Evolutionary conservation across 1,140 invertebrate species (phyloP), one percentile per base, ranked within the genome.

Genomic region (Caenorhabditis inopinata): DNA sequence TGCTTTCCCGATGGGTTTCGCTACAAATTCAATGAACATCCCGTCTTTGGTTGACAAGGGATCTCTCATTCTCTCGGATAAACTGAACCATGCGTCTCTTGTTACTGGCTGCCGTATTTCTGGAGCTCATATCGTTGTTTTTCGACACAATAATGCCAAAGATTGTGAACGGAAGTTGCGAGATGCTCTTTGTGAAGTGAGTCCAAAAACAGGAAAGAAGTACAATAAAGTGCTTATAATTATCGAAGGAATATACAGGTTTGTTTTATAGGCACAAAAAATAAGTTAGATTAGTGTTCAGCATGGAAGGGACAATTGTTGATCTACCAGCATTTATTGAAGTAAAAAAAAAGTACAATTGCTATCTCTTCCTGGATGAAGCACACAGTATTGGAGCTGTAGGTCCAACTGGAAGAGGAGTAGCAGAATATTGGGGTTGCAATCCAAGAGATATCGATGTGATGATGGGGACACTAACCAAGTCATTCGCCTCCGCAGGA

Each of bases 1-100:
- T 78, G 94, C 95, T 11, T 95, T 97, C 90, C 95, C 95, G 47
- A 99, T 99, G 97, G 97, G 97, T 5, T 99, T 98, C 90, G 96
- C 95, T 23, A 99, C 97, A 1, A 99, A 99, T 90, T 92, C 95
- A 0, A 92, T 98, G 80, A 97, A 96, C 88, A 91, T 98, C 83
- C 95, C 96, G 0, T 93, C 92, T 12, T 90, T 99, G 3, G 89
- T 97, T n/a, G 92, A 92, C 12, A 92, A 94, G 84, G 90, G 51
- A 2, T 80, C 79, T 5, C 32, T 80, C 5, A 80, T 76, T 48
- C 79, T 80, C 18, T 79, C 42, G 21, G 79, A 76, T 48, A 14
- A 27, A 0, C 49, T 91, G 9, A 91, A 91, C 78, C 91, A 91
- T 84, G 87, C 90, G 2, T 91, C 90, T 7, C 80, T 91, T 18